A percentile compares a stretch with the other conserved stretches of the same genome.
These are phyloP conservation scores for Brachystomella parvula DNA, from an alignment of 1,140 invertebrate species.

Conservation along the genomic window DNA sequence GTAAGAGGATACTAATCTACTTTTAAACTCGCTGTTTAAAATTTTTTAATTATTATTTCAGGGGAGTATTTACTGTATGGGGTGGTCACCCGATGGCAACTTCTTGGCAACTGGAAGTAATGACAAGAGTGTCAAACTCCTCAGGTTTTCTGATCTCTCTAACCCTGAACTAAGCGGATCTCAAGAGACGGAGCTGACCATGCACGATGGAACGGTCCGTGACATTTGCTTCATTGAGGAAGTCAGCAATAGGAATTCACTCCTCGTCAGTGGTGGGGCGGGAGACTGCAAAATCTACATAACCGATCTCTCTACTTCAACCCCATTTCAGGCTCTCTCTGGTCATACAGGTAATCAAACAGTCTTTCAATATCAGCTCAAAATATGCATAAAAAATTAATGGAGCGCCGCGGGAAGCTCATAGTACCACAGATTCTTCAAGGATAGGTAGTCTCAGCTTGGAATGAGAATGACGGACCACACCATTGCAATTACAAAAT, in stretches of 20 bases:
- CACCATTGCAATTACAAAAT: too few relatives aligned
- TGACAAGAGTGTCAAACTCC: slow-evolving; percentile 95
- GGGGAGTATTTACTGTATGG: slow-evolving; percentile 94
- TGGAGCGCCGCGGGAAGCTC: too few relatives aligned
- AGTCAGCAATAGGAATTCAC: slow-evolving; percentile 73
- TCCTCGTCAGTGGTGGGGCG: slow-evolving; percentile 94
- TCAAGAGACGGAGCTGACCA: slow-evolving; percentile 78
- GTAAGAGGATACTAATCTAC: slow-evolving; percentile 10
- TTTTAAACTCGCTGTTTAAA: slow-evolving; percentile 7
- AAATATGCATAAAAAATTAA: too few relatives aligned
- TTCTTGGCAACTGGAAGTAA: slow-evolving; percentile 96
- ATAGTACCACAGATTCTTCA: too few relatives aligned
- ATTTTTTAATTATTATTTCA: slow-evolving; percentile 11
- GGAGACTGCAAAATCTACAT: slow-evolving; percentile 96
- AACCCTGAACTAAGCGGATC: slow-evolving; percentile 24
- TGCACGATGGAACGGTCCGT: slow-evolving; percentile 96
- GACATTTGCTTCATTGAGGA: slow-evolving; percentile 97
- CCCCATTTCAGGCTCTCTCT: slow-evolving; percentile 81
- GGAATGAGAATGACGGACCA: too few relatives aligned
- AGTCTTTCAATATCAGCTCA: too few relatives aligned
- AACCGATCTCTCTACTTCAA: slow-evolving; percentile 90
- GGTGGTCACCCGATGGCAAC: slow-evolving; percentile 91
- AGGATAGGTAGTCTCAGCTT: too few relatives aligned
- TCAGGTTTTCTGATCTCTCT: slow-evolving; percentile 68
- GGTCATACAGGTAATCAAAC: slow-evolving; percentile 76